Base-by-base conservation (phyloP, 1,140 invertebrate species). In the Pseudachorutes palmiensis region DNA sequence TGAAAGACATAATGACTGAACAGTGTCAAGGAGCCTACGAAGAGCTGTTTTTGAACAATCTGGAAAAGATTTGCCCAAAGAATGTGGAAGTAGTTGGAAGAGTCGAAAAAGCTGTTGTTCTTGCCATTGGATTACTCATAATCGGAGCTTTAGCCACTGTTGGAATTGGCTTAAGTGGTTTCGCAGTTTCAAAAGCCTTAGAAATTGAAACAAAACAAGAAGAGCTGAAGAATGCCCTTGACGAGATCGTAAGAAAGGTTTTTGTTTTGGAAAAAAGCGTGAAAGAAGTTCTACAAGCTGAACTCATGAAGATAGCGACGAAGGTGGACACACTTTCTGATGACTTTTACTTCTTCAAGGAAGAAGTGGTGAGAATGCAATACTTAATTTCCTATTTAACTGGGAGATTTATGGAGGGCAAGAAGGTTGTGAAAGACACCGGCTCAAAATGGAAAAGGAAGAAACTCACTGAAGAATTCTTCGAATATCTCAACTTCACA, bases 1-100 rank as follows among this genome's bases (percentile, higher is more conserved):
- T 69, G 1, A 29, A 16, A 3, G 26, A 58, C 2, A n/a, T 32
- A 0, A 32, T 63, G 5, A 62, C 0, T 16, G 1, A 51, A 16
- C 1, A 66, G 22, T 71, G 70, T 26, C n/a, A 69, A 26, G 30
- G 64, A 36, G 2, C 26, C 0, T 71, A 71, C 36, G 30, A 66
- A 0, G 26, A 49, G 9, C 16, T 68, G 0, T 71, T 71, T 64
- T 45, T 68, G 3, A 30, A 55, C 1, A 62, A 69, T 51, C 28
- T 71, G 22, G 64, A 66, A 48, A 60, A 59, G 41, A 64, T 71
- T 2, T 71, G 70, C 48, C 67, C 69, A 1, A 22, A 55, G 36
- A n/a, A 67, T 0, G 16, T 62, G 24, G 1, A 31, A n/a, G 0
- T 22, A 12, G 29, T 28, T 30, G 24, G 33, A 0, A 63, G 22